These are phyloP conservation scores for Amblyornis subalaris DNA, from an alignment of 2,113 vertebrate species.

Conservation along the genomic window DNA sequence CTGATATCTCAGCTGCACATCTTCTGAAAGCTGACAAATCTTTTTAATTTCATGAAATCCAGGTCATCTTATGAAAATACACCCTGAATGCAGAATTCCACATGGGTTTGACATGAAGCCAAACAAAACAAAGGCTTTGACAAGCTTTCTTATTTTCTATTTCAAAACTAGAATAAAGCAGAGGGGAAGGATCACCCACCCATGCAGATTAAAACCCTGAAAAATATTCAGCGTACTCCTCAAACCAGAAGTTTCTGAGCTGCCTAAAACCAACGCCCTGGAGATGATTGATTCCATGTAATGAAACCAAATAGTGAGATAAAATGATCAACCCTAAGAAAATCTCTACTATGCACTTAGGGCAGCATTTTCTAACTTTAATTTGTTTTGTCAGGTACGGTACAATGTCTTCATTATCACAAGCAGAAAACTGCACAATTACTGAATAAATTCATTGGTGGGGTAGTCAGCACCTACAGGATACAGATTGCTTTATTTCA, in stretches of 20 bases:
- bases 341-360: background rate
- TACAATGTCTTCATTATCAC: background rate
- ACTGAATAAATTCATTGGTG: background rate
- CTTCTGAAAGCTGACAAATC: conserved; percentile 7
- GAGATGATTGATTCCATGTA: background rate
- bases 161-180: conserved; percentile 9
- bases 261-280: background rate
- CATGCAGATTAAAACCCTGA: background rate
- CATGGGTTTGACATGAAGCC: background rate
- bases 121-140: conserved; percentile 18
- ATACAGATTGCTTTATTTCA: background rate
- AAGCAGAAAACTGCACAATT: background rate
- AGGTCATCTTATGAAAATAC: background rate
- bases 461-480: background rate
- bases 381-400: background rate
- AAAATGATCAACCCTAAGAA: background rate
- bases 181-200: background rate
- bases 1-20: background rate
- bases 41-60: conserved; percentile 17
- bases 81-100: background rate
- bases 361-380: background rate
- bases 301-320: background rate
- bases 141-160: background rate
- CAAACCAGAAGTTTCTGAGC: background rate
- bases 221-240: background rate